Percentiles rank a stretch among this genome's conserved stretches.
Evolutionary conservation across 2,888 invertebrate species (phyloP).

Genomic region (Dichetophora obliterata): DNA sequence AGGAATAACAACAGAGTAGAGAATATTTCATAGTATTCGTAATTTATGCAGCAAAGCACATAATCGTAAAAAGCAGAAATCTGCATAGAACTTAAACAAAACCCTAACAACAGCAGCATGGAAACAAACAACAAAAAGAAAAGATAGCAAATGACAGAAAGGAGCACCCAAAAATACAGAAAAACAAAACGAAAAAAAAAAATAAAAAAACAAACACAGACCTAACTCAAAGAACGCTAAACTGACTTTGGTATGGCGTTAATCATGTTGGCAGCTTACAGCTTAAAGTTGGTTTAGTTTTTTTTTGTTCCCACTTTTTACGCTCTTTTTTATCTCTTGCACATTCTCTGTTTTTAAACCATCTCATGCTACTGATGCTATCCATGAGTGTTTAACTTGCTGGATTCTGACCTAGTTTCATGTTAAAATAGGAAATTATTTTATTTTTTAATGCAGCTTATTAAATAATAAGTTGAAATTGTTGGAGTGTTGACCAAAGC

Average conservation of each 20-base stretch:
- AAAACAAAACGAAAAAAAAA: background rate
- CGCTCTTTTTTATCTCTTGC: no score
- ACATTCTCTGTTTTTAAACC: no score
- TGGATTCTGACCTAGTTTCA: background rate
- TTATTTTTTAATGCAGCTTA: background rate
- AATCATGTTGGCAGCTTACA: background rate
- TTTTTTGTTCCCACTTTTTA: background rate
- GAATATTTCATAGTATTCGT: background rate
- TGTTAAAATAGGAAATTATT: background rate
- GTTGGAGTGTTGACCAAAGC: background rate
- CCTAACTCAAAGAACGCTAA: background rate
- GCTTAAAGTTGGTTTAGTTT: background rate
- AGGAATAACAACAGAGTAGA: background rate
- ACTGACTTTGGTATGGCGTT: background rate
- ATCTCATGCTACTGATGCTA: no score
- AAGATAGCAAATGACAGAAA: background rate
- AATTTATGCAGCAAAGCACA: conserved; percentile 3
- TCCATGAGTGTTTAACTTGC: no score
- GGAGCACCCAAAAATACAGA: background rate
- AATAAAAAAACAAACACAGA: background rate
- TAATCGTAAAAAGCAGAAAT: background rate
- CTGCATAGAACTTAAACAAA: conserved; percentile 4
- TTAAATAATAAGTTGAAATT: background rate
- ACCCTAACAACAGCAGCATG: background rate
- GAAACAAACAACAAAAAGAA: background rate